Percentiles rank a stretch among this genome's conserved stretches.
These are phyloP conservation scores for Drosophila carrolli DNA, from an alignment of 1,140 invertebrate species.

Conservation along the genomic window DNA sequence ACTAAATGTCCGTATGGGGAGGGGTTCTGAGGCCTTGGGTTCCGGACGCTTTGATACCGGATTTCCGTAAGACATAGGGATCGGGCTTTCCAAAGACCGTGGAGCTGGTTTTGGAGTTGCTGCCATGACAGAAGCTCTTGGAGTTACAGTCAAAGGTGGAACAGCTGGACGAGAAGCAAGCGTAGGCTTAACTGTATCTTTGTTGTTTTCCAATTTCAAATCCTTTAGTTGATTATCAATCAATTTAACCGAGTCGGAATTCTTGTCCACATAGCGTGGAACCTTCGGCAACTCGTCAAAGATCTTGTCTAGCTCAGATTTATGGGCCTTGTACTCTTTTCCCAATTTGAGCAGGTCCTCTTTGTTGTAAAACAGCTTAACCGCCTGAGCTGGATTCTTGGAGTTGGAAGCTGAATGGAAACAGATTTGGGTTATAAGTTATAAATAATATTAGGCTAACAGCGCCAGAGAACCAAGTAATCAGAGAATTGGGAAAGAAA, in stretches of 20 bases:
- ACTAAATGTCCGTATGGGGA: background rate
- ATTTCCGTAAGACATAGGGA: too few species aligned
- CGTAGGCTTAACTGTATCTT: too few species aligned
- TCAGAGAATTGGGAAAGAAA: constrained; percentile 5
- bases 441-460: too few species aligned
- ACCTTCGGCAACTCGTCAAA: constrained; percentile 64
- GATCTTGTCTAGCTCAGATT: constrained; percentile 50
- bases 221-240: constrained; percentile 33
- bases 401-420: constrained; percentile 17
- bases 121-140: background rate
- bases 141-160: background rate
- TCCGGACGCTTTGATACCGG: background rate
- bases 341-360: constrained; percentile 44
- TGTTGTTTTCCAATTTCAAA: constrained; percentile 16
- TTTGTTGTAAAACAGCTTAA: constrained; percentile 49
- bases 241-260: constrained; percentile 27
- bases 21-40: background rate
- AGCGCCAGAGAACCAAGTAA: constrained; percentile 29
- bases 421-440: constrained; percentile 3
- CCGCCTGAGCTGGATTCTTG: constrained; percentile 15
- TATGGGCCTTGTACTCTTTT: background rate
- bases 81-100: background rate
- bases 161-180: background rate
- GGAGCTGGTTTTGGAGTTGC: background rate
- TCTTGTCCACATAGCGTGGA: constrained; percentile 40